Evolutionary conservation across 2,888 invertebrate species (phyloP), one percentile per base, ranked within the genome.

Genomic region (Drosophila formosana): DNA sequence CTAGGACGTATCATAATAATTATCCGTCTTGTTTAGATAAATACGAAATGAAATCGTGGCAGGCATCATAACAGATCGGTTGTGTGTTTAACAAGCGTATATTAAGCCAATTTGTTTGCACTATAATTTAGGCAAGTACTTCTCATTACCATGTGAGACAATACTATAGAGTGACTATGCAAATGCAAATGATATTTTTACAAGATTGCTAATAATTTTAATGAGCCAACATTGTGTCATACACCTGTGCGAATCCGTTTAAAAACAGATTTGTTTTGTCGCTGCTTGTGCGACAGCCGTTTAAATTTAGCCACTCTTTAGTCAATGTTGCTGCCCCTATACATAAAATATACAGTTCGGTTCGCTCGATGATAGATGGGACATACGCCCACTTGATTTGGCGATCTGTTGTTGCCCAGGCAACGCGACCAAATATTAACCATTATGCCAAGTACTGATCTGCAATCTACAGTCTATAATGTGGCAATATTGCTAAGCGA

Each of bases 201-300:
- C 82, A 73, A 69, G 66, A 60, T 70, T 65, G 73, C 83, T 78
- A 84, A 84, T 80, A 70, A 84, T 85, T 84, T 84, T 86, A 88
- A 88, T 84, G 88, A 88, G 83, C 69, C 86, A 86, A 86, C 71
- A 66, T 78, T 75, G 69, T 78, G 78, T 72, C 75, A 47, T 82
- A 82, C 83, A 84, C 83, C 83, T 84, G 83, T 82, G 83, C 66
- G 66, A 75, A 84, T 82, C 65, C 88, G 83, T 84, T 84, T 86
- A 84, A 83, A 88, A 88, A 86, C 72, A 82, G 83, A 84, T 84
- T 88, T 84, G 51, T 84, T 85, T 87, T 58, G 62, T 61, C 61
- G 77, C 64, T 75, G 25, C 26, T 37, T 11, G 25, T 41, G 53
- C 53, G 82, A 82, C 75, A 82, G 61, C 25, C 61, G 53, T 82